Conservation (phyloP, 2,888 invertebrate species). For the Athetis lepigone region DNA sequence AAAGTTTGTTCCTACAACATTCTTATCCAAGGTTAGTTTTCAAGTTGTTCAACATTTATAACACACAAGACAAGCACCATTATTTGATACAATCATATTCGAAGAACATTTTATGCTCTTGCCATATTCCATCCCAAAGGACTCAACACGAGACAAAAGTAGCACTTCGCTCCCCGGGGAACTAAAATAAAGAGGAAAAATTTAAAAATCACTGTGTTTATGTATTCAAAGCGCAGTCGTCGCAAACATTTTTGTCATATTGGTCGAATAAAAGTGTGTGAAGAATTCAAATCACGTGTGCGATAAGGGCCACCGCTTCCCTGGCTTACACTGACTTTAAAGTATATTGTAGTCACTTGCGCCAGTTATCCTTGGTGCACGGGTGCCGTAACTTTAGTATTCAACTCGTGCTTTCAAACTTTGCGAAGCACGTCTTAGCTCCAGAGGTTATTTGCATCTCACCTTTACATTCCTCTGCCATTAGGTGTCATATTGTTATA, state of each 20-base stretch:
- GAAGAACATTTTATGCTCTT: slow-evolving; percentile 29
- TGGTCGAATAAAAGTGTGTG: slow-evolving; percentile 80
- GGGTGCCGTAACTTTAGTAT: slow-evolving; percentile 76
- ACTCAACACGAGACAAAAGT: slow-evolving; percentile 33
- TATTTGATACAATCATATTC: slow-evolving; percentile 29
- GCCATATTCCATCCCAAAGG: slow-evolving; percentile 31
- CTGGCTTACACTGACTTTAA: slow-evolving; percentile 81
- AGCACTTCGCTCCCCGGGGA: slow-evolving; percentile 34
- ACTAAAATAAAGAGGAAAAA: slow-evolving; percentile 50
- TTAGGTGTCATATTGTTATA: slow-evolving; percentile 82
- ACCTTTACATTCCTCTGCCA: slow-evolving; percentile 79
- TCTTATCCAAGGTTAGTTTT: too few species aligned
- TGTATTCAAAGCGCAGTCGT: slow-evolving; percentile 82
- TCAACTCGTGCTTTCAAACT: slow-evolving; percentile 79
- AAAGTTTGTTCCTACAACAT: too few species aligned
- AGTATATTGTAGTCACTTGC: slow-evolving; percentile 82
- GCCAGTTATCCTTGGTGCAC: slow-evolving; percentile 75
- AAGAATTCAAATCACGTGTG: slow-evolving; percentile 82
- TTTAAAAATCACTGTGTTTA: slow-evolving; percentile 69
- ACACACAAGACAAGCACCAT: slow-evolving; percentile 3
- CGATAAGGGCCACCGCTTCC: slow-evolving; percentile 83
- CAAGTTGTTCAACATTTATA: too few species aligned
- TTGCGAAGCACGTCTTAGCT: slow-evolving; percentile 80
- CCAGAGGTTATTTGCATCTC: slow-evolving; percentile 83
- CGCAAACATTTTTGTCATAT: slow-evolving; percentile 84